Conservation (phyloP, 2,113 vertebrate species). For the Zosterops lateralis region DNA sequence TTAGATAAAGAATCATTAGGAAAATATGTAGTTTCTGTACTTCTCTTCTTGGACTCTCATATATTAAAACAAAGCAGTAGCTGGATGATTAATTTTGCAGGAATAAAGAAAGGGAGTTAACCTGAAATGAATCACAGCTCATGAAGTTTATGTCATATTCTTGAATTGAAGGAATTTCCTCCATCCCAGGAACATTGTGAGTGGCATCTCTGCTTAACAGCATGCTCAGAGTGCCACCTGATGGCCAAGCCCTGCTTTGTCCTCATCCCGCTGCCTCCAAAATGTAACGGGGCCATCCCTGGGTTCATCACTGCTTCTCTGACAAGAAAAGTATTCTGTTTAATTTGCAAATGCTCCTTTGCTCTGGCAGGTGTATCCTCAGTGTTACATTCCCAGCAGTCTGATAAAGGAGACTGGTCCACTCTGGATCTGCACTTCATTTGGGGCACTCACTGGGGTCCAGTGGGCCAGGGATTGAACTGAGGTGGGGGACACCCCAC, state of each 20-base stretch:
- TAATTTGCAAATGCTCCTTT: not conserved
- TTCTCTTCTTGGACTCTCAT: not conserved
- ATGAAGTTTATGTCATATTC: not conserved
- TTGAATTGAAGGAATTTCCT: constrained; percentile 48
- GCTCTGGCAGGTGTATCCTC: not conserved
- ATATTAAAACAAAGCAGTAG: constrained; percentile 33
- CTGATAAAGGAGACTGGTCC: not conserved
- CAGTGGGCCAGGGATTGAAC: not conserved
- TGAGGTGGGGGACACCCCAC: not conserved
- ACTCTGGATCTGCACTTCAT: not conserved
- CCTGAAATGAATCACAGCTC: constrained; percentile 35
- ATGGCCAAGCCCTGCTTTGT: constrained; percentile 8
- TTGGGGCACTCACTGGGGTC: not conserved
- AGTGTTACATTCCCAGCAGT: not conserved
- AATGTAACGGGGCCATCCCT: not conserved
- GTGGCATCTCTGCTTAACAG: not conserved
- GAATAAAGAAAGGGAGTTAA: constrained; percentile 47
- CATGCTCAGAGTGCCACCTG: constrained; percentile 59
- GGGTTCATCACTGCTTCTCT: not conserved
- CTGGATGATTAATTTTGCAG: constrained; percentile 38
- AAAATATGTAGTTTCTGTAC: not conserved
- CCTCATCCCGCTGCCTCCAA: not conserved
- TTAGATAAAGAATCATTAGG: not conserved
- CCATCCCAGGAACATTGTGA: not conserved
- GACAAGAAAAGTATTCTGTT: not conserved